Percentiles rank a stretch among this genome's conserved stretches.
Evolutionary conservation across 2,888 invertebrate species (phyloP).

Genomic region (Drosophila differens): DNA sequence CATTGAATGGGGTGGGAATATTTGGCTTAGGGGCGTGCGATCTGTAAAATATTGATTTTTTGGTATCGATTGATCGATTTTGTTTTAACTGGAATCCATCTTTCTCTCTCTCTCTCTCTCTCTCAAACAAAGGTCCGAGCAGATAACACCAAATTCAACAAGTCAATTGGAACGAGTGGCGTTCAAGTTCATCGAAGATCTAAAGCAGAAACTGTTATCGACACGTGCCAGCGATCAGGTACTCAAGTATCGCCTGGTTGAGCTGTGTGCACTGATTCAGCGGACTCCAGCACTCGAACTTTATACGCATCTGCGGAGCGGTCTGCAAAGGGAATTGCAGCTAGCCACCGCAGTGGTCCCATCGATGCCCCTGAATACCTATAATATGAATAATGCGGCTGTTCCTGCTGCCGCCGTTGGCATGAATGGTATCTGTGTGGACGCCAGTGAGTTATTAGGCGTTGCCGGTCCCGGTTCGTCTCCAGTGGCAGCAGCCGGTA

Average conservation of each 20-base stretch:
- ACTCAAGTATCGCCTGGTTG: constrained; percentile 78
- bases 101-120: neutral
- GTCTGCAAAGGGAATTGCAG: constrained; percentile 83
- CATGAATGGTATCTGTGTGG: constrained; percentile 54
- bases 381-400: constrained; percentile 69
- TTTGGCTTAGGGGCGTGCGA: neutral
- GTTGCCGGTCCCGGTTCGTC: constrained; percentile 22
- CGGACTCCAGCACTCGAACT: constrained; percentile 80
- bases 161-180: constrained; percentile 79
- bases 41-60: neutral
- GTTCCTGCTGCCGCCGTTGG: constrained; percentile 27
- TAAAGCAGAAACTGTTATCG: constrained; percentile 80
- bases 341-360: constrained; percentile 70
- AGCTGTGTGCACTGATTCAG: constrained; percentile 78
- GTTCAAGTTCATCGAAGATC: constrained; percentile 81
- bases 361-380: constrained; percentile 77
- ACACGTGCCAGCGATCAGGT: constrained; percentile 74
- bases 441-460: constrained; percentile 43
- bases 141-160: constrained; percentile 67
- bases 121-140: constrained; percentile 66
- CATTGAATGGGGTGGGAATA: neutral
- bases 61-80: neutral
- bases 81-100: constrained; percentile 1
- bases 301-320: constrained; percentile 82
- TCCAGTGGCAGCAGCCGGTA: constrained; percentile 22